Conservation (phyloP, 2,113 vertebrate species). For the Brachyistius frenatus region DNA sequence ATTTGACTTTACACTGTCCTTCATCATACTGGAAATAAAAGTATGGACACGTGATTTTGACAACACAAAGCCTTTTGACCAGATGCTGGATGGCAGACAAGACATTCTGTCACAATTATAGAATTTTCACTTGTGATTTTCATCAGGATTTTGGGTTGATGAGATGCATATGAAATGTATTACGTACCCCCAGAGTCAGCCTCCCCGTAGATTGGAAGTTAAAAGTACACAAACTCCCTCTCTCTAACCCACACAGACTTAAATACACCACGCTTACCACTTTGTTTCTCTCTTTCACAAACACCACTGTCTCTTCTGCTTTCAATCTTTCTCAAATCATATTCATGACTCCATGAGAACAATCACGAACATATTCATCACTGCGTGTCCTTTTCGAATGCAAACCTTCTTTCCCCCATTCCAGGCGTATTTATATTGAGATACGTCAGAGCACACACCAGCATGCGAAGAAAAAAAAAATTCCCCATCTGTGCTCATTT, state of each 20-base stretch:
- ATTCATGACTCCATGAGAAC: constrained; percentile 41
- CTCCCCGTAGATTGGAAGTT: not conserved
- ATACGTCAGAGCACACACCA: constrained; percentile 43
- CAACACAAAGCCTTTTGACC: constrained; percentile 17
- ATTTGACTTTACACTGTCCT: not conserved
- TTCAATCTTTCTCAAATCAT: constrained; percentile 37
- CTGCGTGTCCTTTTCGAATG: constrained; percentile 34
- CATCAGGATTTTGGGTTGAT: constrained; percentile 8
- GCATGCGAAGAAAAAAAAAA: constrained; percentile 26
- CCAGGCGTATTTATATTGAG: constrained; percentile 45
- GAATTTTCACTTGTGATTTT: constrained; percentile 20
- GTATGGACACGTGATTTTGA: constrained; percentile 14
- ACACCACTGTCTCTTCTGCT: constrained; percentile 16
- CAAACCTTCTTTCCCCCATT: constrained; percentile 21
- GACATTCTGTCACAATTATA: constrained; percentile 20
- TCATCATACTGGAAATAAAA: not conserved
- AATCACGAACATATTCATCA: constrained; percentile 43
- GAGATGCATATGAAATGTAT: constrained; percentile 16
- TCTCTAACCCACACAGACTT: not conserved
- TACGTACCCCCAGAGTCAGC: not conserved
- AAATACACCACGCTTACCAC: not conserved
- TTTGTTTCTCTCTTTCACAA: constrained; percentile 29
- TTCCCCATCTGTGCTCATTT: constrained; percentile 70
- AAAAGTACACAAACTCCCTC: not conserved
- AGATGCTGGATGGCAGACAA: constrained; percentile 1